Evolutionary conservation across 2,113 vertebrate species (phyloP), one percentile per base, ranked within the genome.

Genomic region (Ochotona curzoniae): DNA sequence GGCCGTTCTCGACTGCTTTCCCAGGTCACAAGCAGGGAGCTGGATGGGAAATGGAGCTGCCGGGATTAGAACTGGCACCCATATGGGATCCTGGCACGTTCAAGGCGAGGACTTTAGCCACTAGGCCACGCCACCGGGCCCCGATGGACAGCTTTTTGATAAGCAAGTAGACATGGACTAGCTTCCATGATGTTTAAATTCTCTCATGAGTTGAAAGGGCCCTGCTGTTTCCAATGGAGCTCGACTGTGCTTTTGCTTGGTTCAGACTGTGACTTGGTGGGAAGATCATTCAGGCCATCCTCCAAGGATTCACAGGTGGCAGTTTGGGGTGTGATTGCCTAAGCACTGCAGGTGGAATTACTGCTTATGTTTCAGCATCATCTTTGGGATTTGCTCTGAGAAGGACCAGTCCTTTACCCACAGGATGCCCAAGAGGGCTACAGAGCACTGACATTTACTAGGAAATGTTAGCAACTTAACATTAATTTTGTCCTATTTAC

Each of bases 351-450:
- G 25, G 70, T 14, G 14, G 44, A 10, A 18, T 51, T 20, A 8
- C 35, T 32, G 2, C 28, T 21, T 79, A 20, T 18, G 6, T 38
- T 84, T 91, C 14, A 74, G 0, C 0, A 0, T 30, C 11, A 12
- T 10, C n/a, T 26, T 61, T 81, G 64, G 9, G 25, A 66, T 86
- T 51, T 44, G 18, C 28, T 67, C n/a, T 85, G 35, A 61, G 21
- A 57, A 12, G 9, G 15, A 49, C 74, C 14, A 18, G 6, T 15
- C 7, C 2, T n/a, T 66, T 81, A 35, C 83, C 21, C 69, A 49
- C 1, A 3, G 60, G 14, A 38, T 12, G 15, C 18, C 28, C 17
- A 18, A 2, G 60, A 60, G 38, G 63, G 9, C 73, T 73, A n/a
- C 8, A 28, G 35, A 13, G 5, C 47, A 7, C 8, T 20, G 25